Conservation (phyloP, 2,888 invertebrate genomes). For the Vanessa cardui region DNA sequence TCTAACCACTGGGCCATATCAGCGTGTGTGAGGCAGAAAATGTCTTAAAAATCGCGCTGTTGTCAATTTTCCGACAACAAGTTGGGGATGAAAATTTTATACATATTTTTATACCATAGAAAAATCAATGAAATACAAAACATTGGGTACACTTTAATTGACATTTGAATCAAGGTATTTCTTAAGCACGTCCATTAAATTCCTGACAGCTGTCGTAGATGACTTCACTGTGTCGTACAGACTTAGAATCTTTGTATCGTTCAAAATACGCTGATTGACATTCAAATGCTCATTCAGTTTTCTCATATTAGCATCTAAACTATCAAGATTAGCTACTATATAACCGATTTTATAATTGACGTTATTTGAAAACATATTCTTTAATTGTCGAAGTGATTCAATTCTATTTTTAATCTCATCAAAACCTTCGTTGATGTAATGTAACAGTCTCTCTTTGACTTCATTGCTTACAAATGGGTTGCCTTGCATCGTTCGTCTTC, state of each 20-base stretch:
- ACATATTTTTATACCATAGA: too few relatives aligned
- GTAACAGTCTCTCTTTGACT: constrained; percentile 50
- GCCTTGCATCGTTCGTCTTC: background rate
- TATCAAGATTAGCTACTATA: constrained; percentile 56
- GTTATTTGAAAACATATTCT: constrained; percentile 43
- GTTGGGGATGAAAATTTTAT: too few relatives aligned
- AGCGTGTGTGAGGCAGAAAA: too few relatives aligned
- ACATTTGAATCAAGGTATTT: constrained; percentile 29
- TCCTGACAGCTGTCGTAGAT: constrained; percentile 44
- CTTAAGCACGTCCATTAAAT: constrained; percentile 46
- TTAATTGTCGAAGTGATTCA: constrained; percentile 43
- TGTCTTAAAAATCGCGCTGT: too few relatives aligned
- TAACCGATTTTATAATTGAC: constrained; percentile 55
- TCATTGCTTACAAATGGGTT: constrained; percentile 32
- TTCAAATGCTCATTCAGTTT: constrained; percentile 49
- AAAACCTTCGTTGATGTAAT: constrained; percentile 49
- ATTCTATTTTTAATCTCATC: constrained; percentile 50
- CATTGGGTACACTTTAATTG: constrained; percentile 16
- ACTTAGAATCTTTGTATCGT: constrained; percentile 49
- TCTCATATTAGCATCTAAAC: constrained; percentile 48
- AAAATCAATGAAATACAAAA: too few relatives aligned
- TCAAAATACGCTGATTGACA: constrained; percentile 43
- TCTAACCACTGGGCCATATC: too few relatives aligned
- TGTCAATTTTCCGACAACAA: too few relatives aligned
- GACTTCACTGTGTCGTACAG: constrained; percentile 53